A percentile compares a stretch with the other conserved stretches of the same genome.
These are phyloP conservation scores for Chelidonichthys spinosus DNA, from an alignment of 2,797 vertebrate genomes.

Conservation along the genomic window DNA sequence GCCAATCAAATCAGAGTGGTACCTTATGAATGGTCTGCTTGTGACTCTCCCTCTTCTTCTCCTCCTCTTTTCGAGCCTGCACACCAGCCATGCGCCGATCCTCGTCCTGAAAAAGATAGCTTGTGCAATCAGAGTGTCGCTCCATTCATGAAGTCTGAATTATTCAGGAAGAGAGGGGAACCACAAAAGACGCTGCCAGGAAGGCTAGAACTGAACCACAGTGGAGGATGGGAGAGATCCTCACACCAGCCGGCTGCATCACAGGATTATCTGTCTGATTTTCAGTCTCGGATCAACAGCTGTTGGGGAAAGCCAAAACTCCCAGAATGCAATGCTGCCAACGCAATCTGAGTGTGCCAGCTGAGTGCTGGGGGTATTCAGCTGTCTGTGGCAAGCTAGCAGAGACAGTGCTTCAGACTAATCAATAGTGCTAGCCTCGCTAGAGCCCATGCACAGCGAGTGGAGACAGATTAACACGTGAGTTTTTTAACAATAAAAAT, in stretches of 20 bases:
- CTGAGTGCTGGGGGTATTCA: constrained; percentile 53
- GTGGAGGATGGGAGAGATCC: constrained; percentile 51
- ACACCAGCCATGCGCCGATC: constrained; percentile 96
- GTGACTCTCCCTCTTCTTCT: constrained; percentile 95
- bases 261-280: constrained; percentile 79
- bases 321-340: constrained; percentile 82
- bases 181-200: constrained; percentile 53
- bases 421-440: constrained; percentile 42
- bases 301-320: constrained; percentile 75
- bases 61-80: constrained; percentile 95
- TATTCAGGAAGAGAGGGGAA: constrained; percentile 57
- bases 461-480: not conserved
- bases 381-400: constrained; percentile 45
- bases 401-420: constrained; percentile 20
- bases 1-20: constrained; percentile 48
- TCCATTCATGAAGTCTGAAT: constrained; percentile 72
- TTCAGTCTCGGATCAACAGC: constrained; percentile 74
- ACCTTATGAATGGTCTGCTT: constrained; percentile 97
- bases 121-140: constrained; percentile 65
- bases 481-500: constrained; percentile 4
- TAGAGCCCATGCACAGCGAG: constrained; percentile 8
- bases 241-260: constrained; percentile 66
- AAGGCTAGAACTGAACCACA: constrained; percentile 43
- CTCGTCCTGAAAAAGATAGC: constrained; percentile 90
- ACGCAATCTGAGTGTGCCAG: constrained; percentile 65